These are phyloP conservation scores for Ctenomys sociabilis DNA, from an alignment of 2,113 vertebrate genomes.

Conservation along the genomic window DNA sequence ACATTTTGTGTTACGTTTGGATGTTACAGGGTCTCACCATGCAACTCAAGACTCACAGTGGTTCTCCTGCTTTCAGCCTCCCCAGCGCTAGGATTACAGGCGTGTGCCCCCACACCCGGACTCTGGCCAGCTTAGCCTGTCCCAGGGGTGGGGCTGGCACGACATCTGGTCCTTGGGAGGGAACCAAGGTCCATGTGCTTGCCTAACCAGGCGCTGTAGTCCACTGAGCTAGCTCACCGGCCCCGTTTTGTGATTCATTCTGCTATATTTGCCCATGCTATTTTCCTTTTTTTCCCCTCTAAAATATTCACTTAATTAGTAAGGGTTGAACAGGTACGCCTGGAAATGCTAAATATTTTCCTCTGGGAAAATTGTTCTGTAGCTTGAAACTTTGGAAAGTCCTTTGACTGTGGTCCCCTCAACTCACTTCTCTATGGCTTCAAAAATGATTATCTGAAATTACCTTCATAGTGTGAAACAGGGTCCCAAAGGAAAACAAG, in stretches of 20 bases:
- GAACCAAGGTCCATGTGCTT: too few relatives aligned
- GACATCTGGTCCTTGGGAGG: too few relatives aligned
- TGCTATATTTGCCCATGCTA: background rate
- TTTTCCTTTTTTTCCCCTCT: constrained; percentile 1
- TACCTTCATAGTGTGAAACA: background rate
- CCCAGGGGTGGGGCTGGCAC: too few relatives aligned
- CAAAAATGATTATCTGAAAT: background rate
- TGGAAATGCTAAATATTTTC: background rate
- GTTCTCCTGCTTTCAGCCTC: too few relatives aligned
- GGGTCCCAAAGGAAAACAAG: background rate
- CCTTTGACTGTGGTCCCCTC: background rate
- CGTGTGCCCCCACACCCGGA: too few relatives aligned
- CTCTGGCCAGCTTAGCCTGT: too few relatives aligned
- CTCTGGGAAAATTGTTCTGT: background rate
- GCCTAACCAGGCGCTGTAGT: too few relatives aligned
- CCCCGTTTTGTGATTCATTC: background rate
- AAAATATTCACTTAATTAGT: background rate
- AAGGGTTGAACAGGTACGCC: background rate
- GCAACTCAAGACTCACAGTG: too few relatives aligned
- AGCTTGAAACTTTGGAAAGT: background rate
- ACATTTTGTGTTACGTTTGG: too few relatives aligned
- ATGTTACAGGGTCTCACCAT: too few relatives aligned
- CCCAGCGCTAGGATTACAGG: too few relatives aligned
- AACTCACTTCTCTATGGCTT: background rate
- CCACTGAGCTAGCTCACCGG: too few relatives aligned